Conservation (phyloP, 1,140 invertebrate genomes). For the Diachasma alloeum region DNA sequence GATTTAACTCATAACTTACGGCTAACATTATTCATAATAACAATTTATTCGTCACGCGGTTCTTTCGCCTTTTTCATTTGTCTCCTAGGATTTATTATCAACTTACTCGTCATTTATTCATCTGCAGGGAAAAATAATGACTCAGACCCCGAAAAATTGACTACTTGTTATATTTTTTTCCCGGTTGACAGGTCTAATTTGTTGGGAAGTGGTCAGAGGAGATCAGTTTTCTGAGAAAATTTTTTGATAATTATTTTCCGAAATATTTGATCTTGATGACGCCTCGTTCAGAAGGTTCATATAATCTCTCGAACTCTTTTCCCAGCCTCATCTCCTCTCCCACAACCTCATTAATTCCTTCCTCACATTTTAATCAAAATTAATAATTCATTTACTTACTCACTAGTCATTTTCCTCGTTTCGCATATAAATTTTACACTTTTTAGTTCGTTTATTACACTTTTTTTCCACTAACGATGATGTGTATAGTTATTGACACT, state of each 20-base stretch:
- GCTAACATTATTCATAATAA: not conserved
- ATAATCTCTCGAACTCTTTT: too few relatives aligned
- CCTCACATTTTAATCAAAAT: not conserved
- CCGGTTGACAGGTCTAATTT: not conserved
- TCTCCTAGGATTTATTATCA: not conserved
- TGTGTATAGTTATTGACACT: conserved; percentile 4
- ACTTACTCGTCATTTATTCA: not conserved
- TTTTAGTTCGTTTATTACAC: not conserved
- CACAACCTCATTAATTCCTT: not conserved
- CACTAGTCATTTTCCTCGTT: not conserved
- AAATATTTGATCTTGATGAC: too few relatives aligned
- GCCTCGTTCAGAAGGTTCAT: too few relatives aligned
- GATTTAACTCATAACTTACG: not conserved
- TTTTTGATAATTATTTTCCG: too few relatives aligned
- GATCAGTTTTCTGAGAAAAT: too few relatives aligned
- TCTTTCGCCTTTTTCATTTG: not conserved
- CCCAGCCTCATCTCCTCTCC: not conserved
- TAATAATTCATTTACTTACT: not conserved
- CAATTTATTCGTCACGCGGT: not conserved
- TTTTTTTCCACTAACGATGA: not conserved
- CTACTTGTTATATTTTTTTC: not conserved
- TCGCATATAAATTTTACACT: not conserved
- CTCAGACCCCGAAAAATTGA: not conserved
- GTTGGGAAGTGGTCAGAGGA: too few relatives aligned
- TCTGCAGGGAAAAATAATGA: not conserved